Conservation (phyloP, 1,140 invertebrate species). For the Mercenaria mercenaria region DNA sequence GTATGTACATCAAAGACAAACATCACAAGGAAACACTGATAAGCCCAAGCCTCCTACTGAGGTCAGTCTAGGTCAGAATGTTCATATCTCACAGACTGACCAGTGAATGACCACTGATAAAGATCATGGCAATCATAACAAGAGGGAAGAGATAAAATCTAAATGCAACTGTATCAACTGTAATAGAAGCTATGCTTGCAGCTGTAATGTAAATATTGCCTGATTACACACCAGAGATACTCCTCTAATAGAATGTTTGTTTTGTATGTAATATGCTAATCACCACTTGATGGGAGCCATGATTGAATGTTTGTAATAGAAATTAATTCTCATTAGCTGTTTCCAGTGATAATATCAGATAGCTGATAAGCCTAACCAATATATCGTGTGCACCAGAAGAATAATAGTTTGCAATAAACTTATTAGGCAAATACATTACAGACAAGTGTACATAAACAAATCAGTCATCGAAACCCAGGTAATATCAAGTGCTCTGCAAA, state of each 20-base stretch:
- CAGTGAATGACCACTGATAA: conserved; percentile 49
- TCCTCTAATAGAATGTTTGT: conserved; percentile 59
- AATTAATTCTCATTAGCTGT: conserved; percentile 43
- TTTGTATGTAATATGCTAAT: conserved; percentile 62
- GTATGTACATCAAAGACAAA: conserved; percentile 42
- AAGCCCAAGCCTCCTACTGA: conserved; percentile 43
- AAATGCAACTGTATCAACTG: conserved; percentile 19
- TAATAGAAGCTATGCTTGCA: not conserved
- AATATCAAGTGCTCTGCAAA: too few relatives aligned
- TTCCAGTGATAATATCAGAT: conserved; percentile 22
- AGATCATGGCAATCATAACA: not conserved
- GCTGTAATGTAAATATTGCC: conserved; percentile 15
- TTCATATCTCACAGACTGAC: conserved; percentile 51
- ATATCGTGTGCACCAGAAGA: not conserved
- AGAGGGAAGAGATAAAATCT: not conserved
- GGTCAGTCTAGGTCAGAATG: conserved; percentile 39
- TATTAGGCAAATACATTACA: not conserved
- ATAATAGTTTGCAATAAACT: not conserved
- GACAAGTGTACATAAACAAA: not conserved
- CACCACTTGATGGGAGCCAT: conserved; percentile 32
- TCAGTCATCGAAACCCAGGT: too few relatives aligned
- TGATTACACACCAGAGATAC: conserved; percentile 30
- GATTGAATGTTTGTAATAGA: conserved; percentile 51
- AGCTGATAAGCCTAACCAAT: conserved; percentile 19
- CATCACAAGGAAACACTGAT: conserved; percentile 50